Conservation (phyloP, 2,797 vertebrate genomes). For the Pantherophis vulpinus region DNA sequence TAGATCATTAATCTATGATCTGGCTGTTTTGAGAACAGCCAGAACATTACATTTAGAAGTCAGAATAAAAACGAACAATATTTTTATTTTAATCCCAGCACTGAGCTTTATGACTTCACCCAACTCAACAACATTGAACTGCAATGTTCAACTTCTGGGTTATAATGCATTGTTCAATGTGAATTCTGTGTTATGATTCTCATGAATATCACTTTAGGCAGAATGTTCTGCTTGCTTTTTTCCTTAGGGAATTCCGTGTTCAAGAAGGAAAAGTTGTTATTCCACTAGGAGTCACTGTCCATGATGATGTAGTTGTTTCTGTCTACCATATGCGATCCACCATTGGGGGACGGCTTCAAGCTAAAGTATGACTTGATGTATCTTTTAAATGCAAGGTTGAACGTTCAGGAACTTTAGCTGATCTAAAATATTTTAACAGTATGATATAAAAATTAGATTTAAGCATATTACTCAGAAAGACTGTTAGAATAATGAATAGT, state of each 20-base stretch:
- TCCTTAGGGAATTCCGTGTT: conserved; percentile 88
- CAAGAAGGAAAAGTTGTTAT: conserved; percentile 94
- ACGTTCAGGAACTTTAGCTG: neutral
- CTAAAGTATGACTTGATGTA: conserved; percentile 80
- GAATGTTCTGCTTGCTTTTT: conserved; percentile 20
- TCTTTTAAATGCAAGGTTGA: neutral
- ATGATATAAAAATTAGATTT: neutral
- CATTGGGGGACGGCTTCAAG: conserved; percentile 94
- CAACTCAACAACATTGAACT: neutral
- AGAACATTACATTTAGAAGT: neutral
- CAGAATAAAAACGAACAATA: neutral
- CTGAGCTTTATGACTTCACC: neutral
- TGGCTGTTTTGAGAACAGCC: neutral
- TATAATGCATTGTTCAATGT: neutral
- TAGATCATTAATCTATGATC: too few relatives aligned
- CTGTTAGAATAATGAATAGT: neutral
- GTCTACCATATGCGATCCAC: conserved; percentile 96
- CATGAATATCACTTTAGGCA: neutral
- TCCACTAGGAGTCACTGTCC: conserved; percentile 88
- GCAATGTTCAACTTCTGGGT: neutral
- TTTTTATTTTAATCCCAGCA: neutral
- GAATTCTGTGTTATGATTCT: neutral
- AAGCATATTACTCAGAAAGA: neutral
- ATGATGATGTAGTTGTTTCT: conserved; percentile 92
- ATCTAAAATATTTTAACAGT: neutral